Evolutionary conservation across 2,113 vertebrate genomes (phyloP).

Genomic region (Caretta caretta): DNA sequence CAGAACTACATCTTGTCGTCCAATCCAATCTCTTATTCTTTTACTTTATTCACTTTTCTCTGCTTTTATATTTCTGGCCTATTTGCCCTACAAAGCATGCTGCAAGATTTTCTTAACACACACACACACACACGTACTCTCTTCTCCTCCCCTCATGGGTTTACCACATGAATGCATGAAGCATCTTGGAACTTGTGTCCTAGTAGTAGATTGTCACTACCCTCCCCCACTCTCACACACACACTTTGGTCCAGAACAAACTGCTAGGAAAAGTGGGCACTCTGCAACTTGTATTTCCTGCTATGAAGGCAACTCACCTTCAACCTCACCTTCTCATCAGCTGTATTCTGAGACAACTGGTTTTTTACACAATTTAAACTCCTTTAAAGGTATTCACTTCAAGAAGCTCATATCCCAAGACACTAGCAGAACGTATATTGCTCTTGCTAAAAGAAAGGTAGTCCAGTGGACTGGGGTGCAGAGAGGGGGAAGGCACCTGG

Average conservation of each 20-base stretch:
- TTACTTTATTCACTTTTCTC: not conserved
- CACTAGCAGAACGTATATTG: not conserved
- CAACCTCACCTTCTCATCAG: not conserved
- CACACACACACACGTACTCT: fast-evolving
- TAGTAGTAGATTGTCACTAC: fast-evolving
- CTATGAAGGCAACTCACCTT: not conserved
- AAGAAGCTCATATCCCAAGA: not conserved
- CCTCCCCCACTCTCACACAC: not conserved
- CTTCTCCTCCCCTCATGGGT: not conserved
- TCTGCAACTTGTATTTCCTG: not conserved
- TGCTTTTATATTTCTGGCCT: not conserved
- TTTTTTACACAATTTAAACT: not conserved
- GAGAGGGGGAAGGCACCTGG: not conserved
- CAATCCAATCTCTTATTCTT: fast-evolving
- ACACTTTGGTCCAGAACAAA: not conserved
- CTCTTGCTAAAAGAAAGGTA: not conserved
- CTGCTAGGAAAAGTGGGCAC: not conserved
- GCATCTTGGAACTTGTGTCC: not conserved
- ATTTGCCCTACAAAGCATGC: not conserved
- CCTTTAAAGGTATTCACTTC: not conserved
- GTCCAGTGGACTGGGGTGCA: not conserved
- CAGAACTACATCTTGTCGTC: not conserved
- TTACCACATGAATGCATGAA: not conserved
- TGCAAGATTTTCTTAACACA: not conserved
- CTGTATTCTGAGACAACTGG: not conserved